Evolutionary conservation across 1,140 invertebrate species (phyloP).

Genomic region (Daktulosphaira vitifoliae): DNA sequence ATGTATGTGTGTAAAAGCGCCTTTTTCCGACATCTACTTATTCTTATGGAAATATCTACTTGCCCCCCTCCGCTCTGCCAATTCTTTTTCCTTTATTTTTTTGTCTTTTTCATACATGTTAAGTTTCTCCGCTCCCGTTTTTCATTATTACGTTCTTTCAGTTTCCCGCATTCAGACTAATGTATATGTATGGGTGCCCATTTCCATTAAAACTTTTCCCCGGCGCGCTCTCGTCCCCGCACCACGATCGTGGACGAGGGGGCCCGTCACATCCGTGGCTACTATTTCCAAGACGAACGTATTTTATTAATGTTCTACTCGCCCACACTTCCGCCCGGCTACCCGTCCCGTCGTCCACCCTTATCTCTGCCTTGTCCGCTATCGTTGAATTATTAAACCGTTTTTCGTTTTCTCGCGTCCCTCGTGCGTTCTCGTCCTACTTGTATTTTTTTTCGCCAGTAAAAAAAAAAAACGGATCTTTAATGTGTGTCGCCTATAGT

Average conservation of each 20-base stretch:
- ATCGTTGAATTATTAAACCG: conserved; percentile 32
- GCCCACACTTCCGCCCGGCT: background rate
- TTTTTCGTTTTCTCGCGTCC: background rate
- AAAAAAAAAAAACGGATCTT: no score
- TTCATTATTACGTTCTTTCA: conserved; percentile 34
- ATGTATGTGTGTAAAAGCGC: background rate
- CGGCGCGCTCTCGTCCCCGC: background rate
- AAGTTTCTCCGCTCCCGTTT: conserved; percentile 29
- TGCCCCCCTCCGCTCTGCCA: no score
- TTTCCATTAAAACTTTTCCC: conserved; percentile 34
- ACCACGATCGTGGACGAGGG: background rate
- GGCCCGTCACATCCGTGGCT: conserved; percentile 23
- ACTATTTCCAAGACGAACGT: conserved; percentile 27
- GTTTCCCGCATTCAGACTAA: conserved; percentile 31
- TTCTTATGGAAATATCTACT: conserved; percentile 28
- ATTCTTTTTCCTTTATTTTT: background rate
- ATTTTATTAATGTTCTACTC: conserved; percentile 25
- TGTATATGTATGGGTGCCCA: conserved; percentile 34
- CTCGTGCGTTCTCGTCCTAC: no score
- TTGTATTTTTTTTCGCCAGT: no score
- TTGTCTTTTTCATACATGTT: conserved; percentile 33
- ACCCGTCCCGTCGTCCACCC: background rate
- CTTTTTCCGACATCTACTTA: conserved; percentile 22
- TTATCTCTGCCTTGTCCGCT: background rate
- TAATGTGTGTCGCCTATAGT: no score